Conservation (phyloP, 2,113 vertebrate genomes). For the Butorides virescens region DNA sequence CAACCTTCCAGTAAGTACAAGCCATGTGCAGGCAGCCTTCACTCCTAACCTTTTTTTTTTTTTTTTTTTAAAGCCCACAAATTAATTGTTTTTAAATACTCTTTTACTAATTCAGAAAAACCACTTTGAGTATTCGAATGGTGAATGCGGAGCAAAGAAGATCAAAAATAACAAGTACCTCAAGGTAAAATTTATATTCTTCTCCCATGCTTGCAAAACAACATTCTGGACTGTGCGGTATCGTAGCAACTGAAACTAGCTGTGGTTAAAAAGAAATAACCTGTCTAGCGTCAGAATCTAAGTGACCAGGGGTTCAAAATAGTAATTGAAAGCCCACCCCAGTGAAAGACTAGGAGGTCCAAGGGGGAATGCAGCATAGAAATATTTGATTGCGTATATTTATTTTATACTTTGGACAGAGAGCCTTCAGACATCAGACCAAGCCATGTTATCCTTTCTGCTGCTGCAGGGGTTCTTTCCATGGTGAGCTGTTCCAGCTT, state of each 20-base stretch:
- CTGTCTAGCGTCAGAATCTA: not conserved
- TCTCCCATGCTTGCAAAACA: not conserved
- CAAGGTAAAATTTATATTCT: conserved; percentile 74
- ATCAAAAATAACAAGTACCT: conserved; percentile 76
- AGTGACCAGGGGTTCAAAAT: not conserved
- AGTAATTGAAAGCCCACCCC: not conserved
- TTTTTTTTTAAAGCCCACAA: not conserved
- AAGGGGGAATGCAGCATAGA: not conserved
- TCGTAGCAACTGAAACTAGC: not conserved
- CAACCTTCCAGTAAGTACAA: conserved; percentile 88
- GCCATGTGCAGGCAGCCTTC: not conserved
- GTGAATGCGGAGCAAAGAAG: conserved; percentile 79
- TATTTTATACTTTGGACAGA: not conserved
- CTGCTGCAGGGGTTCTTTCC: not conserved
- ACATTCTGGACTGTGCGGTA: not conserved
- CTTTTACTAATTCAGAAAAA: conserved; percentile 79
- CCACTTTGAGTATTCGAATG: conserved; percentile 82
- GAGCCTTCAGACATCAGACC: not conserved
- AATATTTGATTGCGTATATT: not conserved
- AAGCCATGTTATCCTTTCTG: not conserved
- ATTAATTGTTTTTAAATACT: conserved; percentile 1
- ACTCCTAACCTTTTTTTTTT: not conserved
- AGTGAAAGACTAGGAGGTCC: not conserved
- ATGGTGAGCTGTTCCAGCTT: not conserved
- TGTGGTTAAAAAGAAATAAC: not conserved